phyloP scores from a whole-genome alignment of 2,888 invertebrate species.

The Patella caerulea region DNA sequence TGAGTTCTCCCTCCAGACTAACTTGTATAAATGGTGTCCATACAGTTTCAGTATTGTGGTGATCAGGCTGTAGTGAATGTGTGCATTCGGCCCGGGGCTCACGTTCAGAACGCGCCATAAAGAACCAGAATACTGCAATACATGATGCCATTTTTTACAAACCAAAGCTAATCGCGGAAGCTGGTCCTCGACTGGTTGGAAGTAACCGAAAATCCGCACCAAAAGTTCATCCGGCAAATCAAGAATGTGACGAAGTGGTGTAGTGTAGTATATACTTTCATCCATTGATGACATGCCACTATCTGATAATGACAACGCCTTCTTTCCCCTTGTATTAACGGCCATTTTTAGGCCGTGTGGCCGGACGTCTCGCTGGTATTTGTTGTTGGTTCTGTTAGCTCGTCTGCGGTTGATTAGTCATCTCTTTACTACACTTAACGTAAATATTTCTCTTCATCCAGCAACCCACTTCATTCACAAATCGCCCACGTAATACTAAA shows the following conservation, averaged over 20 bases:
- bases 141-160: conserved; percentile 53
- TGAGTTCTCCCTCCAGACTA: conserved; percentile 56
- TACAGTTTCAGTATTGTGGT: conserved; percentile 52
- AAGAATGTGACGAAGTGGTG: conserved; percentile 34
- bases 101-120: conserved; percentile 52
- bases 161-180: conserved; percentile 50
- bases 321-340: background rate
- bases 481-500: conserved; percentile 10
- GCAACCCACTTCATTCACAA: conserved; percentile 16
- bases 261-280: background rate
- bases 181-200: conserved; percentile 51
- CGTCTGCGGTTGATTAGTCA: conserved; percentile 14
- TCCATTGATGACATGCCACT: background rate
- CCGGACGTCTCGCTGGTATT: too few species aligned
- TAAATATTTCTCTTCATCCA: background rate
- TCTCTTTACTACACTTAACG: background rate
- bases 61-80: conserved; percentile 51
- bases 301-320: background rate
- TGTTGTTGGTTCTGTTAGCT: conserved; percentile 4
- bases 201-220: conserved; percentile 48
- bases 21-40: conserved; percentile 52
- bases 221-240: conserved; percentile 54
- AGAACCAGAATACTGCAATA: conserved; percentile 45
- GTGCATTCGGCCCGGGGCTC: conserved; percentile 45
- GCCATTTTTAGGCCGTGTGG: background rate